Evolutionary conservation across 2,888 invertebrate species (phyloP), one percentile per base, ranked within the genome.

Genomic region (Metellina segmentata): DNA sequence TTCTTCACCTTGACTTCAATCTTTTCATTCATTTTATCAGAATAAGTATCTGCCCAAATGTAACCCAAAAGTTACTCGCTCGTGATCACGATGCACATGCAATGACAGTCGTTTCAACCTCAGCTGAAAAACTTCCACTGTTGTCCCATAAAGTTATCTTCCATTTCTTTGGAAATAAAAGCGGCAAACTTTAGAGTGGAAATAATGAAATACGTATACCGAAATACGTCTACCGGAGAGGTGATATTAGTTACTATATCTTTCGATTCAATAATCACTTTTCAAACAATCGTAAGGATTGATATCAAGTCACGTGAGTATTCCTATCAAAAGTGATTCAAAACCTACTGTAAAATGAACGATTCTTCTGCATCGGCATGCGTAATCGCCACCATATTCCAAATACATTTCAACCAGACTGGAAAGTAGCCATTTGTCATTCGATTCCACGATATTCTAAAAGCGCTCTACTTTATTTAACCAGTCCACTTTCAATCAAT

Each of bases 1-100:
- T 74, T 85, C 34, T 75, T 74, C n/a, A 85, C 74, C 75, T 85
- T 75, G 7, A 34, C 53, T 61, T 79, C 79, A 19, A 79, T 34
- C 13, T 34, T 85, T 11, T 34, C 13, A n/a, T 85, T 11, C 61
- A 61, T 79, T 34, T 79, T 4, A 34, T 34, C 34, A 34, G 4
- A 34, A 34, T 34, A 34, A 34, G 34, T 34, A 34, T 34, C 1
- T 2, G 4, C 34, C 34, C 4, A 34, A 2, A 34, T 34, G 34
- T 34, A 34, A 1, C 34, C 34, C 34, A 34, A 34, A 34, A 34
- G 34, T 34, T 1, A 34, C 61, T 16, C 61, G 16, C 5, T 16
- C 61, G 61, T 61, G 13, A 61, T 61, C 61, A 61, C 11, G 16
- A 34, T 16, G 13, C 6, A 61, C 6, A 61, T 6, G 6, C 61